Percentiles rank a stretch among this genome's conserved stretches.
Evolutionary conservation across 92 coral and sea anemone genomes (phyloP).

Genomic region (Epizoanthus illoricatus): DNA sequence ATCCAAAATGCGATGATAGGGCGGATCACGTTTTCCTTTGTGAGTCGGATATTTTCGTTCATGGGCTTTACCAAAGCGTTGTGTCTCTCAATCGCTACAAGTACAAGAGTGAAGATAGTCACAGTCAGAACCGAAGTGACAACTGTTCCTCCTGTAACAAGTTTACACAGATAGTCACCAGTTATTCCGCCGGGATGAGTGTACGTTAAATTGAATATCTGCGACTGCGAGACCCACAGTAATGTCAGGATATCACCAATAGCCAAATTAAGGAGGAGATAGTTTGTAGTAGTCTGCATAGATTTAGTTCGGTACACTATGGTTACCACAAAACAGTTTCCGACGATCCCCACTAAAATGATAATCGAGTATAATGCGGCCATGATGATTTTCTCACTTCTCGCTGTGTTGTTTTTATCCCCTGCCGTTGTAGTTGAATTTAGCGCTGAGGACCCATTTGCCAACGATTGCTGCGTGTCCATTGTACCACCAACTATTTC

Average conservation of each 20-base stretch:
- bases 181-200: neutral
- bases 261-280: conserved; percentile 36
- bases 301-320: conserved; percentile 38
- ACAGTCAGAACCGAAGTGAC: neutral
- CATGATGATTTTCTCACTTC: conserved; percentile 7
- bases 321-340: conserved; percentile 20
- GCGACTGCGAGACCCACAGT: conserved; percentile 15
- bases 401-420: neutral
- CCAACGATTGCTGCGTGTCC: neutral
- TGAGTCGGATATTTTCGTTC: neutral
- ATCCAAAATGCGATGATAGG: neutral
- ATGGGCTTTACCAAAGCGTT: neutral
- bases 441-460: neutral
- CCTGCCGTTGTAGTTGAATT: neutral
- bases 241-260: conserved; percentile 6
- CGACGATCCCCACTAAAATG: conserved; percentile 24
- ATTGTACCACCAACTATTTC: neutral
- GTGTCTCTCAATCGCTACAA: conserved; percentile 4
- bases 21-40: neutral
- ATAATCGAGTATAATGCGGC: conserved; percentile 27
- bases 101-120: neutral
- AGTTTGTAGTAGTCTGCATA: conserved; percentile 50
- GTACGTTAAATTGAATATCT: neutral
- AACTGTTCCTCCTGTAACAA: neutral
- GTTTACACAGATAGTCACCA: conserved; percentile 8